phyloP scores from a whole-genome alignment of 2,113 vertebrate species.

The Hydrochoerus hydrochaeris region DNA sequence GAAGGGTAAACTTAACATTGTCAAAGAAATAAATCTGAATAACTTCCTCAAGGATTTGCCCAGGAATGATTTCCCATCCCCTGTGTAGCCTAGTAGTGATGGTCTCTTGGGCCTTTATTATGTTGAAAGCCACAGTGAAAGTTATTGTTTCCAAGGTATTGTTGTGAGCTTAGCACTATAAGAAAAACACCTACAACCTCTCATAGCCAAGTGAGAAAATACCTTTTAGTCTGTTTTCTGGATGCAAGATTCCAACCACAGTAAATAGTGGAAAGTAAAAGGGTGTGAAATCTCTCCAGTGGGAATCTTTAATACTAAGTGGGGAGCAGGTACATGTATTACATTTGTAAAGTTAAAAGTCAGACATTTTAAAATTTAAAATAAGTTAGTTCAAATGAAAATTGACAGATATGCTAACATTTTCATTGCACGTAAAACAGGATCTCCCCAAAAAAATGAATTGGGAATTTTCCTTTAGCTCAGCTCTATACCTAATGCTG shows the following conservation, averaged over 20 bases:
- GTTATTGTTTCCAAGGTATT: neutral
- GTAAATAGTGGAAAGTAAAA: neutral
- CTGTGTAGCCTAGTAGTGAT: neutral
- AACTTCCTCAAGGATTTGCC: neutral
- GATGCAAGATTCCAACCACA: neutral
- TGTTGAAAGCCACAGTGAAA: neutral
- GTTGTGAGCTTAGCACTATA: neutral
- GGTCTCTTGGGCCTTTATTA: neutral
- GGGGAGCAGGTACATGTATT: neutral
- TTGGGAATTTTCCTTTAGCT: neutral
- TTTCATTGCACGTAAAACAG: neutral
- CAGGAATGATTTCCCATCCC: neutral
- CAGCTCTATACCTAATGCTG: neutral
- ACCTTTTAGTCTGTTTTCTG: neutral
- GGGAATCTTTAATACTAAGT: neutral
- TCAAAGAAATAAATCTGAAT: neutral
- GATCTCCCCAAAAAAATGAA: neutral
- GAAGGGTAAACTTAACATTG: neutral
- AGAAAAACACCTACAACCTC: neutral
- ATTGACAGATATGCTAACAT: neutral
- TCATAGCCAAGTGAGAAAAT: neutral
- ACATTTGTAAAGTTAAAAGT: constrained; percentile 23
- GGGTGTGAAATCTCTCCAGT: neutral
- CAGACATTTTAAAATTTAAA: constrained; percentile 10
- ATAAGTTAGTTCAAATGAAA: neutral